phyloP scores from a whole-genome alignment of 2,797 vertebrate species.

The Cossypha dichroa region DNA sequence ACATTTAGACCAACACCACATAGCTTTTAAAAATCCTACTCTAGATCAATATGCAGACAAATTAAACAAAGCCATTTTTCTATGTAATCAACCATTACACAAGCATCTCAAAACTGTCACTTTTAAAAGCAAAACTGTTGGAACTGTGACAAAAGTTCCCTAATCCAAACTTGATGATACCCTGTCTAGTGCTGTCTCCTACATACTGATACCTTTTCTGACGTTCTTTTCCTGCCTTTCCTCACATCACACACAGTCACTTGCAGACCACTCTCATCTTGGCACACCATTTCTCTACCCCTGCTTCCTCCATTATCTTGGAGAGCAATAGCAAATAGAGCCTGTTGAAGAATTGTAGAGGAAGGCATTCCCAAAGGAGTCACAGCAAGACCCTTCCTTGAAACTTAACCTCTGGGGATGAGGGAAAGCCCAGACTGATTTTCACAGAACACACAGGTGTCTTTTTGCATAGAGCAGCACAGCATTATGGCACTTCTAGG shows the following conservation, averaged over 20 bases:
- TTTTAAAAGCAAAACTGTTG: not conserved
- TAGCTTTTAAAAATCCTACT: not conserved
- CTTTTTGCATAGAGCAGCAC: not conserved
- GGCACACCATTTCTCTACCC: not conserved
- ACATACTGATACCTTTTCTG: not conserved
- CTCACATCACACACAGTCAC: not conserved
- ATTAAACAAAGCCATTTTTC: not conserved
- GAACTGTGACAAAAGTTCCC: not conserved
- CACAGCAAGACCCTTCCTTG: not conserved
- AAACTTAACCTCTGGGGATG: not conserved
- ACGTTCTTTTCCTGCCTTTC: not conserved
- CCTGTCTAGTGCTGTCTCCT: not conserved
- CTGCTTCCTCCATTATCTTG: not conserved
- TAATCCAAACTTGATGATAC: not conserved
- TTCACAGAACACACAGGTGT: not conserved
- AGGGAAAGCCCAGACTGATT: not conserved
- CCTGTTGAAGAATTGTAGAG: not conserved
- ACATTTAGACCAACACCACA: not conserved
- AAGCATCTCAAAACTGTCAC: not conserved
- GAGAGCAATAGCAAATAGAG: not conserved
- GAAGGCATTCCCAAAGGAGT: not conserved
- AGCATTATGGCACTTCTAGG: not conserved
- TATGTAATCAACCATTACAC: not conserved
- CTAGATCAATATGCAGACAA: not conserved
- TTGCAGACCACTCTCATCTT: not conserved